These are phyloP conservation scores for Azorinus chamasolen DNA, from an alignment of 2,888 invertebrate species.

Conservation along the genomic window DNA sequence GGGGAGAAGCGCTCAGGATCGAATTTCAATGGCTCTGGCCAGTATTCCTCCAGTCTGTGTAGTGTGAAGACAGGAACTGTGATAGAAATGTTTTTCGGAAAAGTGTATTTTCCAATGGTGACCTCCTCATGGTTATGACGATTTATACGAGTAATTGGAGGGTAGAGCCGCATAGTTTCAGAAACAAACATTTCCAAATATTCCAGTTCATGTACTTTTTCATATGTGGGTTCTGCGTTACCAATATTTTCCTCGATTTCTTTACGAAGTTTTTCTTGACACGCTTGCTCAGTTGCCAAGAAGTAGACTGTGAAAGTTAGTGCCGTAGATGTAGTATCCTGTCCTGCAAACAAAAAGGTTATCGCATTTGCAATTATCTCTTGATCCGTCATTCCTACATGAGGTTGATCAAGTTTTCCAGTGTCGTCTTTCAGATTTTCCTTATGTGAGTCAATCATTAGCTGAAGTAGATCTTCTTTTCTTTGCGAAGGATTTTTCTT, in stretches of 20 bases:
- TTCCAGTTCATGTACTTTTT: slow-evolving; percentile 57
- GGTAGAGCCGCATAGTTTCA: slow-evolving; percentile 67
- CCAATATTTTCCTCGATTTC: slow-evolving; percentile 55
- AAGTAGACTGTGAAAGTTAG: slow-evolving; percentile 48
- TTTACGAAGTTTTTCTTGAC: slow-evolving; percentile 38
- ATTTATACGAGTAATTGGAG: slow-evolving; percentile 59
- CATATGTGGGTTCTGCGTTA: slow-evolving; percentile 52
- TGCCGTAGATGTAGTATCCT: slow-evolving; percentile 57
- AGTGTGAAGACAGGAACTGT: slow-evolving; percentile 49
- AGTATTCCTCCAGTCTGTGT: slow-evolving; percentile 51
- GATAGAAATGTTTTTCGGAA: slow-evolving; percentile 43
- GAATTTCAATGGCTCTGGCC: slow-evolving; percentile 61
- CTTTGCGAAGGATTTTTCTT: slow-evolving; percentile 21
- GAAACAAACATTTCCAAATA: slow-evolving; percentile 67
- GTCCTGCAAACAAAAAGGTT: slow-evolving; percentile 53
- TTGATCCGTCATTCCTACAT: slow-evolving; percentile 49
- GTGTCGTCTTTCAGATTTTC: slow-evolving; percentile 2
- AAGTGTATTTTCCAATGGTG: slow-evolving; percentile 23
- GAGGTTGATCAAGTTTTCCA: slow-evolving; percentile 13
- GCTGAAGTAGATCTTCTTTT: slow-evolving; percentile 50
- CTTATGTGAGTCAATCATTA: slow-evolving; percentile 56
- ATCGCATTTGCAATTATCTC: slow-evolving; percentile 55
- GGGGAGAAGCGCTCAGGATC: slow-evolving; percentile 49
- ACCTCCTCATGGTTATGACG: slow-evolving; percentile 23
- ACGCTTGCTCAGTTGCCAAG: slow-evolving; percentile 46